Conservation (phyloP, 2,888 invertebrate genomes). For the Nomada flava region DNA sequence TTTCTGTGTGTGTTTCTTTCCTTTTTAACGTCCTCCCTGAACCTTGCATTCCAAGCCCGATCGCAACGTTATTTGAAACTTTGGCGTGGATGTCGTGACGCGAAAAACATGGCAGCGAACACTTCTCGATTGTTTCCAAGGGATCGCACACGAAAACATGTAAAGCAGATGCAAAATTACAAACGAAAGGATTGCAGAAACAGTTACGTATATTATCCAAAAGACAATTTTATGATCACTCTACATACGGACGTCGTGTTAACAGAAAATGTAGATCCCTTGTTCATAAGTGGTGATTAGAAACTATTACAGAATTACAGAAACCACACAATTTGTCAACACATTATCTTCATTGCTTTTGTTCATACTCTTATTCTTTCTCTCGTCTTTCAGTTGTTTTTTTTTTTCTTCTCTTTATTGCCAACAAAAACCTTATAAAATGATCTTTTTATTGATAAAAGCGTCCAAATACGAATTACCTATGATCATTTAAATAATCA, state of each 20-base stretch:
- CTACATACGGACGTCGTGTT: constrained; percentile 40
- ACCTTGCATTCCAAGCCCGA: constrained; percentile 46
- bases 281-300: constrained; percentile 33
- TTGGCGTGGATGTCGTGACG: constrained; percentile 43
- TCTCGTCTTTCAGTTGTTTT: constrained; percentile 18
- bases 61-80: constrained; percentile 37
- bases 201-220: constrained; percentile 62
- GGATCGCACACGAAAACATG: constrained; percentile 47
- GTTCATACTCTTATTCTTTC: constrained; percentile 14
- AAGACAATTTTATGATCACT: constrained; percentile 53
- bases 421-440: constrained; percentile 67
- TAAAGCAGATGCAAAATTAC: constrained; percentile 53
- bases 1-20: not conserved
- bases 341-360: constrained; percentile 11
- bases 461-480: constrained; percentile 72
- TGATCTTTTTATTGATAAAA: constrained; percentile 71
- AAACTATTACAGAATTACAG: constrained; percentile 33
- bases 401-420: constrained; percentile 34
- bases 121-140: constrained; percentile 38
- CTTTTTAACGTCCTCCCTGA: constrained; percentile 37
- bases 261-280: constrained; percentile 58
- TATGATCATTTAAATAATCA: constrained; percentile 73
- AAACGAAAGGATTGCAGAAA: constrained; percentile 56
- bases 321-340: constrained; percentile 33
- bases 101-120: constrained; percentile 41